Evolutionary conservation across 2,113 vertebrate species (phyloP).

Genomic region (Daubentonia madagascariensis): DNA sequence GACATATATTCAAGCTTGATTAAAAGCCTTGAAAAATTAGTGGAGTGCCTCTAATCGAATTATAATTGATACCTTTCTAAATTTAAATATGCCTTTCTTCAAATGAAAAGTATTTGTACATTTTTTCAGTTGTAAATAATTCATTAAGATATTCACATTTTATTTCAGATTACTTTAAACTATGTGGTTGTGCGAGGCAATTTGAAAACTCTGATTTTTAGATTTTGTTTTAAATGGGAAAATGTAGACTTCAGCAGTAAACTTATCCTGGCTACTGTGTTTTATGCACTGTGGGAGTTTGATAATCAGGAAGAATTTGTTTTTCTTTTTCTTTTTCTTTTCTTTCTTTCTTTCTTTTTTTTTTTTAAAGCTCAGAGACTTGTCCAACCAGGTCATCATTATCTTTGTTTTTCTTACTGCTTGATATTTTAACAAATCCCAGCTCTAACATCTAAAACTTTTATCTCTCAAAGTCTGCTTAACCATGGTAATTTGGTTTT

Average conservation of each 20-base stretch:
- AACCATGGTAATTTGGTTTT: not conserved
- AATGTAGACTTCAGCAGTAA: not conserved
- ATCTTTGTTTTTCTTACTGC: not conserved
- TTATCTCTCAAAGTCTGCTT: conserved; percentile 31
- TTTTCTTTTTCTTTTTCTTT: not conserved
- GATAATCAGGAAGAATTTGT: not conserved
- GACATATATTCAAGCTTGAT: not conserved
- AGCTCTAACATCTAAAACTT: not conserved
- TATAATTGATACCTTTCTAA: not conserved
- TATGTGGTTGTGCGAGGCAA: not conserved
- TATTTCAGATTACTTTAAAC: not conserved
- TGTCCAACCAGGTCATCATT: no score
- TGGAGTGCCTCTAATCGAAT: not conserved
- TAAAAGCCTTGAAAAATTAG: not conserved
- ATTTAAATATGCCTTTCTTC: not conserved
- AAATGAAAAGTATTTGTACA: not conserved
- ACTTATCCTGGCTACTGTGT: not conserved
- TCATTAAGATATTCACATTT: not conserved
- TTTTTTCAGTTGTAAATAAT: conserved; percentile 15
- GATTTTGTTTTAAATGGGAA: conserved; percentile 39
- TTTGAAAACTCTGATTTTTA: conserved; percentile 17
- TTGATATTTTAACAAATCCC: conserved; percentile 26
- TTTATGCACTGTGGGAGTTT: not conserved
- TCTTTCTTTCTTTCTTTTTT: no score
- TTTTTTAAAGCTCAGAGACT: no score